A percentile compares a stretch with the other conserved stretches of the same genome.
These are phyloP conservation scores for Catharus ustulatus DNA, from an alignment of 2,797 vertebrate genomes.

Conservation along the genomic window DNA sequence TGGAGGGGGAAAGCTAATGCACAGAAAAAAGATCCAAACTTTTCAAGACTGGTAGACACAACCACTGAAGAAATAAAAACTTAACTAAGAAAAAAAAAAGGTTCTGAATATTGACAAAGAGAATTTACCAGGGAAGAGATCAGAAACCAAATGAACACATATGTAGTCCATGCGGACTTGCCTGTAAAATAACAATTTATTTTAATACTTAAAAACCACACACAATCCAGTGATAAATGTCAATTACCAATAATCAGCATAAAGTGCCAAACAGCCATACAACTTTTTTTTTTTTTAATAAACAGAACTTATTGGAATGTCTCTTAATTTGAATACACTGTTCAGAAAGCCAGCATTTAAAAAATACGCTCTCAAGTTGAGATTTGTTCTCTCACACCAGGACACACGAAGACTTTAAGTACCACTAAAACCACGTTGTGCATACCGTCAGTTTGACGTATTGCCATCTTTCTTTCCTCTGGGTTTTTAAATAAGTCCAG, in stretches of 20 bases:
- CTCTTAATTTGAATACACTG: slow-evolving; percentile 70
- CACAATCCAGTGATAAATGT: slow-evolving; percentile 99
- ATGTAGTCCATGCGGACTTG: slow-evolving; percentile 67
- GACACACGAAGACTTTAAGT: slow-evolving; percentile 38
- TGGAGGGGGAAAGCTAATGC: not conserved
- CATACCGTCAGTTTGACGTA: slow-evolving; percentile 48
- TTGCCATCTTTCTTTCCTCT: slow-evolving; percentile 18
- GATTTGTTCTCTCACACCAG: slow-evolving; percentile 52
- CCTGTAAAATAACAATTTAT: slow-evolving; percentile 96
- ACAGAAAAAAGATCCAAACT: not conserved
- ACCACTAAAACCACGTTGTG: slow-evolving; percentile 62
- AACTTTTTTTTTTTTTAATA: slow-evolving; percentile 76
- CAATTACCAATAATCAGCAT: slow-evolving; percentile 95
- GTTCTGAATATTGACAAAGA: not conserved
- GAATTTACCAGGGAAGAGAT: not conserved
- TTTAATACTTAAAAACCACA: slow-evolving; percentile 86
- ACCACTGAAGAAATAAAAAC: not conserved
- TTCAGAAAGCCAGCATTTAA: slow-evolving; percentile 71
- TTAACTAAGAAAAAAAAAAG: not conserved
- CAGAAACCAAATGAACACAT: not conserved
- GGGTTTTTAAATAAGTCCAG: slow-evolving; percentile 23
- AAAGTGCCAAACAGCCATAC: slow-evolving; percentile 98
- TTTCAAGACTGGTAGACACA: not conserved
- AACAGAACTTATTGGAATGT: slow-evolving; percentile 87
- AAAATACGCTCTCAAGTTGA: slow-evolving; percentile 64